These are phyloP conservation scores for Polydrusus cervinus DNA, from an alignment of 2,888 invertebrate species.

Conservation along the genomic window DNA sequence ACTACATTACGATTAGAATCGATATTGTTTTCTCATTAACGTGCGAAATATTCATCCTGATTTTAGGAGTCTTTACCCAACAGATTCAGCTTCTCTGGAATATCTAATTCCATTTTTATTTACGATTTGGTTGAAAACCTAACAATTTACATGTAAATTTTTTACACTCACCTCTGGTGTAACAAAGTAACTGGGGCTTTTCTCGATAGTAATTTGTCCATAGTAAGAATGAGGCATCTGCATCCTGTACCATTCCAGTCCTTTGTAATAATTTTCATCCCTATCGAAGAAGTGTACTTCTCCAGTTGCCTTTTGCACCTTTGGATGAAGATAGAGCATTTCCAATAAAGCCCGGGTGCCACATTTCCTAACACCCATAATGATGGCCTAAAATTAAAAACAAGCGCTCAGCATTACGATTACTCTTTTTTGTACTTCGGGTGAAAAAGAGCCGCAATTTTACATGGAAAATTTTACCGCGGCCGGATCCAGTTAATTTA, in stretches of 20 bases:
- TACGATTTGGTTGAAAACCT: too few species aligned
- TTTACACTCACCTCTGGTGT: constrained; percentile 85
- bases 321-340: constrained; percentile 95
- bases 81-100: too few species aligned
- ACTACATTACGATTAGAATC: too few species aligned
- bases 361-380: constrained; percentile 96
- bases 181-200: constrained; percentile 98
- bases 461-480: too few species aligned
- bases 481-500: too few species aligned
- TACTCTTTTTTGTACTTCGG: too few species aligned
- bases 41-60: too few species aligned
- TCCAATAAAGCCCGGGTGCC: constrained; percentile 97
- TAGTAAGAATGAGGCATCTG: constrained; percentile 96
- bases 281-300: constrained; percentile 99
- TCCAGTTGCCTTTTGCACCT: constrained; percentile 92
- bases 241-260: constrained; percentile 95
- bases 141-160: too few species aligned
- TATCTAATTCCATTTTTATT: too few species aligned
- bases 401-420: neutral
- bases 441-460: too few species aligned
- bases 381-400: constrained; percentile 77
- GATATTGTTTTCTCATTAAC: too few species aligned
- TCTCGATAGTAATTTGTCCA: constrained; percentile 96
- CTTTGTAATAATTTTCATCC: constrained; percentile 92
- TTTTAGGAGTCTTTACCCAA: too few species aligned